Evolutionary conservation across 2,888 invertebrate genomes (phyloP).

Genomic region (Calephelis perditalis): DNA sequence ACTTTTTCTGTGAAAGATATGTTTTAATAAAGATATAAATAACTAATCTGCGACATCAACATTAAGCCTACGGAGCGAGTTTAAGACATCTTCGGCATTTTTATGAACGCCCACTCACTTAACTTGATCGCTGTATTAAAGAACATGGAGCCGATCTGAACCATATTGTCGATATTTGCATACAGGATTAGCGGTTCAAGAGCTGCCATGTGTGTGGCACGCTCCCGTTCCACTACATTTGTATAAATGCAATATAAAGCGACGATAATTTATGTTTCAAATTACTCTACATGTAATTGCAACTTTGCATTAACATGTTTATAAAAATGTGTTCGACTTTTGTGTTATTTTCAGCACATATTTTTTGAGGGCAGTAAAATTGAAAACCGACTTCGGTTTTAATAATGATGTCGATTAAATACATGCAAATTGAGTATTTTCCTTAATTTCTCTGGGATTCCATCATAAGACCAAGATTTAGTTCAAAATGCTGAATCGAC

Average conservation of each 20-base stretch:
- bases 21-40: constrained; percentile 9
- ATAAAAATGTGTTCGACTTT: too few species aligned
- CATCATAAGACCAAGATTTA: too few species aligned
- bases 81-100: constrained; percentile 8
- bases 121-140: constrained; percentile 52
- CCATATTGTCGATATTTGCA: constrained; percentile 54
- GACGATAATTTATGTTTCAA: neutral
- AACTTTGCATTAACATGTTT: neutral
- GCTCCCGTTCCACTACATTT: constrained; percentile 45
- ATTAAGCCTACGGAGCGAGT: neutral
- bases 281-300: neutral
- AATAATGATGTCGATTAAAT: too few species aligned
- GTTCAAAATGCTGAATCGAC: too few species aligned
- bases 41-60: neutral
- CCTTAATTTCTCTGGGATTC: too few species aligned
- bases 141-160: constrained; percentile 34
- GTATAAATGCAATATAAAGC: constrained; percentile 16
- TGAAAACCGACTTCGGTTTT: too few species aligned
- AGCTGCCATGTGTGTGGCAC: constrained; percentile 47
- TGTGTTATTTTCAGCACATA: too few species aligned
- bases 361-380: too few species aligned
- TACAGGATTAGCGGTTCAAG: constrained; percentile 54
- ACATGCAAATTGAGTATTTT: too few species aligned
- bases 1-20: too few species aligned
- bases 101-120: constrained; percentile 34